phyloP scores from a whole-genome alignment of 23 tunicate species.

The Ciona savignyi region DNA sequence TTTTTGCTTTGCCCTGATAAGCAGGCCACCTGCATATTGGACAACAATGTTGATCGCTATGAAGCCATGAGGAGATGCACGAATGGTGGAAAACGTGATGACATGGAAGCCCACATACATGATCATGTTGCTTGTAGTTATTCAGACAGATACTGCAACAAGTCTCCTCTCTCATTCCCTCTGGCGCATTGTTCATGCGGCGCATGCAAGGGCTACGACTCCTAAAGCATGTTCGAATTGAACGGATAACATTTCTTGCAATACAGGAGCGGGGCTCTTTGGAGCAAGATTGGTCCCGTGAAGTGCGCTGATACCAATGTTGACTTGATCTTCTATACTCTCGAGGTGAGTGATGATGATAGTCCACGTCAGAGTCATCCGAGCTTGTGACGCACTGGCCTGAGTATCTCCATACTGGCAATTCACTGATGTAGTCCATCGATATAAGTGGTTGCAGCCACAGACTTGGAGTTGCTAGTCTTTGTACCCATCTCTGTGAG shows the following conservation, averaged over 20 bases:
- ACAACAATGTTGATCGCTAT: slow-evolving; percentile 47
- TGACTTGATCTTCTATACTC: neutral
- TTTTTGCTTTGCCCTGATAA: slow-evolving; percentile 9
- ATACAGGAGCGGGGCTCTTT: neutral
- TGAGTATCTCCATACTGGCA: slow-evolving; percentile 46
- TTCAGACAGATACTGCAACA: slow-evolving; percentile 41
- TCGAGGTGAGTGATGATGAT: neutral
- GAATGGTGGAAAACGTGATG: slow-evolving; percentile 49
- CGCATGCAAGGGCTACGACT: slow-evolving; percentile 42
- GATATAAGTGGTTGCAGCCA: slow-evolving; percentile 61
- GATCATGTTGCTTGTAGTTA: slow-evolving; percentile 9
- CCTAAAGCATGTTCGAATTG: slow-evolving; percentile 23
- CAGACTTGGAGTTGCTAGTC: slow-evolving; percentile 55
- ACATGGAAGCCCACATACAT: slow-evolving; percentile 53
- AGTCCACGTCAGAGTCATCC: slow-evolving; percentile 15
- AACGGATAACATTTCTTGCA: slow-evolving; percentile 8
- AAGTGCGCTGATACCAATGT: neutral
- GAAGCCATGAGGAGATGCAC: slow-evolving; percentile 44
- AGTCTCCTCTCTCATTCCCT: slow-evolving; percentile 31
- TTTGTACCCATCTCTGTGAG: slow-evolving; percentile 41
- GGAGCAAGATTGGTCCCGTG: neutral
- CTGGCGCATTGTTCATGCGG: slow-evolving; percentile 24
- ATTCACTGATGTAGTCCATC: slow-evolving; percentile 43
- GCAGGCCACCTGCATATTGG: slow-evolving; percentile 68
- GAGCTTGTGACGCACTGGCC: slow-evolving; percentile 13